Conservation (phyloP, 1,140 invertebrate genomes). For the Propsilocerus akamusi region DNA sequence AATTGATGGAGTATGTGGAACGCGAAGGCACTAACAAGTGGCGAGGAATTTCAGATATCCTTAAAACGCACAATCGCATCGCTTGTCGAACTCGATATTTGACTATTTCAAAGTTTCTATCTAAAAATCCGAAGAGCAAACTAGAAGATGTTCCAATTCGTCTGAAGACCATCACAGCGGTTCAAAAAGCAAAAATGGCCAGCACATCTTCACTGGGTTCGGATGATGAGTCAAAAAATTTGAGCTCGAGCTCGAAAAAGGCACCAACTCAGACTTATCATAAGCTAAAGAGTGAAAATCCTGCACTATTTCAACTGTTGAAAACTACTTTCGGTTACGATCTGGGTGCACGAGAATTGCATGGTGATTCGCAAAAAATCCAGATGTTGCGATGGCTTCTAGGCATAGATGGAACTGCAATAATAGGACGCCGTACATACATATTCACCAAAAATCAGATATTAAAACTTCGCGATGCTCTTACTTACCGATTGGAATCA, state of each 20-base stretch:
- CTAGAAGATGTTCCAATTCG: constrained; percentile 15
- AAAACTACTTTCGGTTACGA: not conserved
- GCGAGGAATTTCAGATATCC: constrained; percentile 22
- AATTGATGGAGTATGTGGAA: constrained; percentile 22
- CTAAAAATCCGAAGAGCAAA: constrained; percentile 16
- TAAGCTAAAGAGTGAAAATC: not conserved
- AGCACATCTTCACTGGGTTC: too few relatives aligned
- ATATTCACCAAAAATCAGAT: not conserved
- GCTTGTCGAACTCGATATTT: constrained; percentile 27
- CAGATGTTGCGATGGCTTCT: not conserved
- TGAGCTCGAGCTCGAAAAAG: too few relatives aligned
- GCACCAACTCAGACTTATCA: too few relatives aligned
- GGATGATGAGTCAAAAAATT: too few relatives aligned
- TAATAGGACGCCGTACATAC: not conserved
- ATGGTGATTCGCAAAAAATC: not conserved
- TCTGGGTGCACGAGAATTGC: not conserved
- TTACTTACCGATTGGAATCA: not conserved
- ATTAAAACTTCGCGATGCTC: not conserved
- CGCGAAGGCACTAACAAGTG: constrained; percentile 23
- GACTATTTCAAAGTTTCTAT: constrained; percentile 21
- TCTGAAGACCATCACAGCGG: not conserved
- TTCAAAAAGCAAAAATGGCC: not conserved
- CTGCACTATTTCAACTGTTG: not conserved
- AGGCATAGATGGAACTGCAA: not conserved
- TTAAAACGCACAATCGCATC: constrained; percentile 25